These are phyloP conservation scores for Daktulosphaira vitifoliae DNA, from an alignment of 1,140 invertebrate genomes.

Conservation along the genomic window DNA sequence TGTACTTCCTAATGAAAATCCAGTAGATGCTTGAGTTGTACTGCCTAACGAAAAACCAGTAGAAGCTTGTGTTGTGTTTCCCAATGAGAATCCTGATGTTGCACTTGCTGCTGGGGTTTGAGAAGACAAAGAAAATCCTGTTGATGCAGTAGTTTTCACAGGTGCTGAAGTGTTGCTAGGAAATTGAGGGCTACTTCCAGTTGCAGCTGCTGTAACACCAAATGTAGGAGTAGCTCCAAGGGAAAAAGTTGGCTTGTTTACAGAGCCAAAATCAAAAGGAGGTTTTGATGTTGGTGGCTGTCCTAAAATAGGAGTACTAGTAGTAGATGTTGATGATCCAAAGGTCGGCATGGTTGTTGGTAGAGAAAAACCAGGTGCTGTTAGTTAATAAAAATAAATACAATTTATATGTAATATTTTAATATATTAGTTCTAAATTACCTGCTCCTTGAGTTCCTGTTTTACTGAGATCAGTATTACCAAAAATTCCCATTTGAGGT, in stretches of 20 bases:
- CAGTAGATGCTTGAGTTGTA: slow-evolving; percentile 6
- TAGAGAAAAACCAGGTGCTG: slow-evolving; percentile 5
- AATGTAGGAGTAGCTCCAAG: not conserved
- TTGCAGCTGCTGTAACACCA: not conserved
- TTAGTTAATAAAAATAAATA: not conserved
- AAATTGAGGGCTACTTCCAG: not conserved
- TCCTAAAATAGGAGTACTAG: not conserved
- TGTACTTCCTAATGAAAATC: slow-evolving; percentile 3
- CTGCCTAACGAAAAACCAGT: slow-evolving; percentile 10
- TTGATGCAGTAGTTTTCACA: slow-evolving; percentile 5
- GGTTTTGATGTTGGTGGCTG: not conserved
- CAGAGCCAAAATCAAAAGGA: not conserved
- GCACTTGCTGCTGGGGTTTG: not conserved
- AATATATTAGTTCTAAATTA: no score
- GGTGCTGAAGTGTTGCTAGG: not conserved
- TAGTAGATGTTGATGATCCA: not conserved
- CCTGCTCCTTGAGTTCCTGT: no score
- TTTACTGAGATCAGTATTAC: not conserved
- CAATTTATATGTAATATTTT: no score
- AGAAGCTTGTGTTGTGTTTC: slow-evolving; percentile 1
- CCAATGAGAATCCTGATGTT: not conserved
- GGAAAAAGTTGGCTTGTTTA: not conserved
- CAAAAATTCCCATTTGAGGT: slow-evolving; percentile 10
- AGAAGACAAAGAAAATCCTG: not conserved
- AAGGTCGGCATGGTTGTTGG: not conserved